These are phyloP conservation scores for Pipistrellus nathusii DNA, from an alignment of 2,797 vertebrate genomes.

Conservation along the genomic window DNA sequence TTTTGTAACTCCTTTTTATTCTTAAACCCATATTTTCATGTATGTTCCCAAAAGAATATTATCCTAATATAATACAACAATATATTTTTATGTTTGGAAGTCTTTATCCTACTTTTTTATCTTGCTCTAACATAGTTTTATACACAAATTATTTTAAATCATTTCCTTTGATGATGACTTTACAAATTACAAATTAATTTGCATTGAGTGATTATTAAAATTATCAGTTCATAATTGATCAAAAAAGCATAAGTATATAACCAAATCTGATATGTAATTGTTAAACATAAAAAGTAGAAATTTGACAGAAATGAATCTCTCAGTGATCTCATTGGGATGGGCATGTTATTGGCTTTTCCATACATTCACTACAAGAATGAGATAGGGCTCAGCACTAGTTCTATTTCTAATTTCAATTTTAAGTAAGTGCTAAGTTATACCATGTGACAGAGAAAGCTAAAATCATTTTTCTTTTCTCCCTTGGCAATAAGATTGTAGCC, in stretches of 20 bases:
- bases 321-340: background rate
- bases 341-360: background rate
- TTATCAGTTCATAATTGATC: conserved; percentile 2
- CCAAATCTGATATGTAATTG: background rate
- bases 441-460: background rate
- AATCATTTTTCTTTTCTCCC: background rate
- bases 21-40: background rate
- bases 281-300: conserved; percentile 20
- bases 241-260: background rate
- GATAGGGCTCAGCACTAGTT: background rate
- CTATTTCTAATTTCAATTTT: conserved; percentile 13
- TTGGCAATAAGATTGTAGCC: background rate
- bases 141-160: background rate
- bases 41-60: background rate
- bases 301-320: conserved; percentile 8
- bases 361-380: background rate
- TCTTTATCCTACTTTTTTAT: background rate
- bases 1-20: background rate
- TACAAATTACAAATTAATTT: background rate
- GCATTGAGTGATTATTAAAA: background rate
- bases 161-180: background rate
- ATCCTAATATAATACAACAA: background rate
- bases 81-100: conserved; percentile 1
- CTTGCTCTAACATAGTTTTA: background rate
- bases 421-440: background rate